These are phyloP conservation scores for Stomatorhinus walkeri DNA, from an alignment of 2,797 vertebrate species.

Conservation along the genomic window DNA sequence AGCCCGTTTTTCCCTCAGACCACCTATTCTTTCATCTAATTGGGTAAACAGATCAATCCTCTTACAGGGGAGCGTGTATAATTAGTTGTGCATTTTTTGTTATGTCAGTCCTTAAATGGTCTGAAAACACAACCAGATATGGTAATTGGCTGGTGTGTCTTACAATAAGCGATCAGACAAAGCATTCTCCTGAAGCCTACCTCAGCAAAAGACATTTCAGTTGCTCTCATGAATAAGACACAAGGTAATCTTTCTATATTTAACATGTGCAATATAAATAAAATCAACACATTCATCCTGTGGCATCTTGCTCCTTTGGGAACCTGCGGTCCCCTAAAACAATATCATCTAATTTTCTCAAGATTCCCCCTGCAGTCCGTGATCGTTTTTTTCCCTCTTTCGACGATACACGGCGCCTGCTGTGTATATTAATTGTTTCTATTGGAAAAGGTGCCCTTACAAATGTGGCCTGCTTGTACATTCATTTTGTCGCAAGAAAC, in stretches of 20 bases:
- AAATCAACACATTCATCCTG: neutral
- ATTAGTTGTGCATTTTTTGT: conserved; percentile 14
- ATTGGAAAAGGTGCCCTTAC: conserved; percentile 13
- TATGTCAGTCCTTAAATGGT: neutral
- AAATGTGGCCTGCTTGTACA: conserved; percentile 2
- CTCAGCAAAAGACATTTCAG: neutral
- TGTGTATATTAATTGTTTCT: conserved; percentile 18
- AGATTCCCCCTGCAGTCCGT: neutral
- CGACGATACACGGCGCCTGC: neutral
- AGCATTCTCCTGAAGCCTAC: neutral
- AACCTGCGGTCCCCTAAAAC: neutral
- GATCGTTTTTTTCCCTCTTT: neutral
- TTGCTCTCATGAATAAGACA: neutral
- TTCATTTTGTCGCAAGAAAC: conserved; percentile 19
- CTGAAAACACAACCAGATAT: neutral
- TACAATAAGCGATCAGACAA: neutral
- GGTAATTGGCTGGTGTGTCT: neutral
- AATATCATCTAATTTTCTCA: neutral
- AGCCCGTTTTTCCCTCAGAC: neutral
- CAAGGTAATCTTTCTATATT: neutral
- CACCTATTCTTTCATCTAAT: conserved; percentile 9
- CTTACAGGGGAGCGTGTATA: neutral
- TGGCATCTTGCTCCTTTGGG: neutral
- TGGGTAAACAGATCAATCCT: conserved; percentile 16
- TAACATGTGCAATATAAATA: neutral